Conservation (phyloP, 2,888 invertebrate genomes). For the Leucophenga montana region DNA sequence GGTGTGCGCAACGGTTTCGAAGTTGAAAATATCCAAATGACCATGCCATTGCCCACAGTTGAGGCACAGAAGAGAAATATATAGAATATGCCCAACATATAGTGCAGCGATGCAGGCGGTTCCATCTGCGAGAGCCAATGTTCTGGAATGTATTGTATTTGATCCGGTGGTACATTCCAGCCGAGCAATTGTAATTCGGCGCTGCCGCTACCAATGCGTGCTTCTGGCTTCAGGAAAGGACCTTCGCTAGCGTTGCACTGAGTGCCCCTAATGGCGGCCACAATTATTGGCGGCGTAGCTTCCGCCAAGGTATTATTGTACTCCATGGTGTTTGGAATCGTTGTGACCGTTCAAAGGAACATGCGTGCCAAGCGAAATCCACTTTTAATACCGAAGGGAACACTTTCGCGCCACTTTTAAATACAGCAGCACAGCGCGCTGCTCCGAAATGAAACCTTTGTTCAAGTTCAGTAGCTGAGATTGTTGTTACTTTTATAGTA, state of each 20-base stretch:
- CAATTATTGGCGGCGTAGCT: not conserved
- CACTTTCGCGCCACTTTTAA: not conserved
- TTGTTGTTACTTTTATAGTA: constrained; percentile 8
- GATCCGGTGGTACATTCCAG: constrained; percentile 84
- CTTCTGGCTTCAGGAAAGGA: constrained; percentile 57
- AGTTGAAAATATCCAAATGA: constrained; percentile 78
- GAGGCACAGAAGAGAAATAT: constrained; percentile 82
- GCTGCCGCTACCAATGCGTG: constrained; percentile 51
- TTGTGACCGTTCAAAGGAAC: too few relatives aligned
- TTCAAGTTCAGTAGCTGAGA: constrained; percentile 11
- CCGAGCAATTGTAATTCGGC: constrained; percentile 76
- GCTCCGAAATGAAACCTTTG: not conserved
- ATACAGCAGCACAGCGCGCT: not conserved
- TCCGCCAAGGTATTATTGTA: constrained; percentile 1
- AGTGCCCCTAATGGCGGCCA: constrained; percentile 21
- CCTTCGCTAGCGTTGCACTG: constrained; percentile 59
- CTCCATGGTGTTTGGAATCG: not conserved
- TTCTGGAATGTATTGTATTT: constrained; percentile 82
- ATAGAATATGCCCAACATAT: constrained; percentile 84
- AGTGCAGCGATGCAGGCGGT: constrained; percentile 86
- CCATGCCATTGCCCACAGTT: constrained; percentile 85
- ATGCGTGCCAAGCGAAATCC: not conserved
- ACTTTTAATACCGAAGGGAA: not conserved
- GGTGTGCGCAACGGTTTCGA: constrained; percentile 74
- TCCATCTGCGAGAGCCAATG: constrained; percentile 87